phyloP scores from a whole-genome alignment of 2,888 invertebrate species.

The Platerodrilus igneus region DNA sequence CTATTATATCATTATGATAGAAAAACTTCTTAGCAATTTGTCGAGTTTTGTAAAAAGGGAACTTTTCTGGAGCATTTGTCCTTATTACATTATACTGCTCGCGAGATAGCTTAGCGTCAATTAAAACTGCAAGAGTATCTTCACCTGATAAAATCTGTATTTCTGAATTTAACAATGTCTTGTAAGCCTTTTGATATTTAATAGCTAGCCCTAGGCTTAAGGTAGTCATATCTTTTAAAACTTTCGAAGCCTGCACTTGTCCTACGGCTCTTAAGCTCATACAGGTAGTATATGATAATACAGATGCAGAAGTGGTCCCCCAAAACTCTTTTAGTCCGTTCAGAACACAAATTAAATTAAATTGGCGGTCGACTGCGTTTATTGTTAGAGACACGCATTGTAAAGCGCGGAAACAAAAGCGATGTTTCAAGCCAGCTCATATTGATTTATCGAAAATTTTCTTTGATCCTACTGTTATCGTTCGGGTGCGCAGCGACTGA shows the following conservation, averaged over 20 bases:
- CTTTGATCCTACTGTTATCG: too few relatives aligned
- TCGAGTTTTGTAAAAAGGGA: slow-evolving; percentile 30
- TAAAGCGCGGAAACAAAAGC: too few relatives aligned
- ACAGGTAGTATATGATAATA: slow-evolving; percentile 21
- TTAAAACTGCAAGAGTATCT: slow-evolving; percentile 29
- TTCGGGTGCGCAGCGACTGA: too few relatives aligned
- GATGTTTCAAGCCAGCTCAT: too few relatives aligned
- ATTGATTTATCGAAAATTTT: too few relatives aligned
- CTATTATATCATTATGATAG: slow-evolving; percentile 28
- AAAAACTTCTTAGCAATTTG: slow-evolving; percentile 30
- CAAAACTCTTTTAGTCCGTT: slow-evolving; percentile 21
- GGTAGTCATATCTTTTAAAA: slow-evolving; percentile 23
- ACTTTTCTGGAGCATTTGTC: slow-evolving; percentile 30
- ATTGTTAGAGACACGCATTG: too few relatives aligned
- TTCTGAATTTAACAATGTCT: slow-evolving; percentile 13
- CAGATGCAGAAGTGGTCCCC: slow-evolving; percentile 16
- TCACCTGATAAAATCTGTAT: slow-evolving; percentile 24
- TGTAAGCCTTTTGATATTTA: slow-evolving; percentile 17
- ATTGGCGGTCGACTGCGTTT: slow-evolving; percentile 19
- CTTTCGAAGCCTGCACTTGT: slow-evolving; percentile 22
- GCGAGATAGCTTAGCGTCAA: slow-evolving; percentile 30
- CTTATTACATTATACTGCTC: slow-evolving; percentile 32
- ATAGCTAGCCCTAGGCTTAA: slow-evolving; percentile 17
- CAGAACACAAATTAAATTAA: slow-evolving; percentile 17
- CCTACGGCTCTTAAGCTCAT: slow-evolving; percentile 25